A percentile compares a stretch with the other conserved stretches of the same genome.
These are phyloP conservation scores for Neomorphus geoffroyi DNA, from an alignment of 2,797 vertebrate species.

Conservation along the genomic window DNA sequence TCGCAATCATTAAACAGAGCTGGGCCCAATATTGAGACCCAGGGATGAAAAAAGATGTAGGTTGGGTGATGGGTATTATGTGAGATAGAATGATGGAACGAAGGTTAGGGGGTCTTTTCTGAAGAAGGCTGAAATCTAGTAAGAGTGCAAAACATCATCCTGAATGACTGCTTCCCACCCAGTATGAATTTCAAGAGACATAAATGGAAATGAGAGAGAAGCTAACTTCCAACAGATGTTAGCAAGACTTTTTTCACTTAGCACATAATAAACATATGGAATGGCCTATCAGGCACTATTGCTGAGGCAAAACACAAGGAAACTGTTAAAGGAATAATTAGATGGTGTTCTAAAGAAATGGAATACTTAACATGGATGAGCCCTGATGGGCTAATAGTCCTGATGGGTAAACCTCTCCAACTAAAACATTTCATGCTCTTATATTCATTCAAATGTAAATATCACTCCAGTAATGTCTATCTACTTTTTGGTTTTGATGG, in stretches of 20 bases:
- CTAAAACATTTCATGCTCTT: conserved; percentile 39
- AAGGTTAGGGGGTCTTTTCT: not conserved
- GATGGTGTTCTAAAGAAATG: conserved; percentile 71
- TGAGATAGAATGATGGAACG: not conserved
- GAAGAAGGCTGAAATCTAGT: not conserved
- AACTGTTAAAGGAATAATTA: conserved; percentile 75
- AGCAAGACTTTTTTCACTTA: conserved; percentile 59
- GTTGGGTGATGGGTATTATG: not conserved
- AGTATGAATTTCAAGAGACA: conserved; percentile 53
- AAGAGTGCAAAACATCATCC: not conserved
- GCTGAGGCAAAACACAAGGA: conserved; percentile 75
- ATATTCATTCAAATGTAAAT: conserved; percentile 66
- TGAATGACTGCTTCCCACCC: conserved; percentile 23
- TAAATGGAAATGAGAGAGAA: conserved; percentile 69
- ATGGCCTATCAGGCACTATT: conserved; percentile 70
- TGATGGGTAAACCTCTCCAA: conserved; percentile 62
- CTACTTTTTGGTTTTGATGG: not conserved
- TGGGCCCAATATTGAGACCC: no score
- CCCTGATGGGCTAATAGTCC: conserved; percentile 67
- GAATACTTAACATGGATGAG: conserved; percentile 75
- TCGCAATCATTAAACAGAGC: no score
- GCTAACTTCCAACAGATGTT: conserved; percentile 73
- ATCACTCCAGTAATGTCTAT: conserved; percentile 11
- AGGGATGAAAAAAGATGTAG: not conserved
- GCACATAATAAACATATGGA: conserved; percentile 78